These are phyloP conservation scores for Scrobipalpa atriplicella DNA, from an alignment of 2,888 invertebrate genomes.

Conservation along the genomic window DNA sequence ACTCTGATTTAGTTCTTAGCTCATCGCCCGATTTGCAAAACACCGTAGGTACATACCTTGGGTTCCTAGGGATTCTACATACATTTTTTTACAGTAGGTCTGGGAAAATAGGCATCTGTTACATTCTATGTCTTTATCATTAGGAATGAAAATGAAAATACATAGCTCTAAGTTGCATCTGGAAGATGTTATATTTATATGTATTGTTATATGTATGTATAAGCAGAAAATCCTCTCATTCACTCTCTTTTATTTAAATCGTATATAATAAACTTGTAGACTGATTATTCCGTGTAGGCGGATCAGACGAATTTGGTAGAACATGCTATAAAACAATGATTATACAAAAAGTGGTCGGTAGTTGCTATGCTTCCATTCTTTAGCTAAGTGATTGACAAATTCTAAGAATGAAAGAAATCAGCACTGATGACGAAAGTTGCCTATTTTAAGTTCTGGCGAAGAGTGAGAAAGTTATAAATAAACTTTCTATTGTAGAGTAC, in stretches of 20 bases:
- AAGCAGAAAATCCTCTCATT: too few species aligned
- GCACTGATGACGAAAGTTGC: neutral
- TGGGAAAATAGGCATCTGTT: too few species aligned
- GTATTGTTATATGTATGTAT: too few species aligned
- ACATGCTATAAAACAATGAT: neutral
- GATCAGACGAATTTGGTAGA: neutral
- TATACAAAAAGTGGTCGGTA: neutral
- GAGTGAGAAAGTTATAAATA: constrained; percentile 6
- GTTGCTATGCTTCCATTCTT: neutral
- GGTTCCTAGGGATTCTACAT: too few species aligned
- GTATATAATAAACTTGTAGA: neutral
- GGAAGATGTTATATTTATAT: too few species aligned
- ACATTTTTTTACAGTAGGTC: too few species aligned
- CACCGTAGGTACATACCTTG: too few species aligned
- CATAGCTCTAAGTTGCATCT: too few species aligned
- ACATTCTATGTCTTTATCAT: too few species aligned
- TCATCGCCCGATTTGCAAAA: too few species aligned
- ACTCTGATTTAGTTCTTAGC: too few species aligned
- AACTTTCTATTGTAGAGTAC: neutral
- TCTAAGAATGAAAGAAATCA: neutral
- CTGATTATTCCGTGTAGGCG: neutral
- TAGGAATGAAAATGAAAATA: too few species aligned
- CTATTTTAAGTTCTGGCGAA: neutral
- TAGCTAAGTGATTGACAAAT: constrained; percentile 5
- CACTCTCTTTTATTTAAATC: neutral